Evolutionary conservation across 2,113 vertebrate genomes (phyloP).

Genomic region (Calidris pygmaea): DNA sequence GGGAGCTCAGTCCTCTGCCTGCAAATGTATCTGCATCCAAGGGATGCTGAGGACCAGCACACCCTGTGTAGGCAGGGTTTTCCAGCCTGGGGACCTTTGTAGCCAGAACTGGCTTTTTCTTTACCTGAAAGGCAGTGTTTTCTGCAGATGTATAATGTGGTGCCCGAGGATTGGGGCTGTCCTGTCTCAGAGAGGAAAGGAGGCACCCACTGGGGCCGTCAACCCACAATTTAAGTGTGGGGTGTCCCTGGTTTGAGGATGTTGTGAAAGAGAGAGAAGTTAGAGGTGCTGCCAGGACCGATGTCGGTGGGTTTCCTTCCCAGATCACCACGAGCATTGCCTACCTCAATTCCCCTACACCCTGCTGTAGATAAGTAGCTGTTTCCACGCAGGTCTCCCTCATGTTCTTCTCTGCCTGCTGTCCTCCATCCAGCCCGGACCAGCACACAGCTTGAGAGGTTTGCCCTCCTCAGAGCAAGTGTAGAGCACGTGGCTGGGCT

Average conservation of each 20-base stretch:
- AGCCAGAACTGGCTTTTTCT: background rate
- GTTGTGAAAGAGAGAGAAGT: background rate
- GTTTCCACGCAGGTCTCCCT: background rate
- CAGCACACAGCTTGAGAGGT: accelerated
- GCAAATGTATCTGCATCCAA: background rate
- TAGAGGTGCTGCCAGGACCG: background rate
- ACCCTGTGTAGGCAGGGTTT: background rate
- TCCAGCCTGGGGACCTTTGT: background rate
- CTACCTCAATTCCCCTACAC: background rate
- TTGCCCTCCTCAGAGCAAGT: background rate
- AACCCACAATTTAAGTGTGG: background rate
- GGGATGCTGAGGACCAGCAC: background rate
- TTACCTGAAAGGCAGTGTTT: background rate
- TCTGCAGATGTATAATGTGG: background rate
- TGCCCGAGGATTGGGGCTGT: background rate
- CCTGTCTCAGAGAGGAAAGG: background rate
- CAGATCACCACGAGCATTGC: accelerated
- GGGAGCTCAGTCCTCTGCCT: background rate
- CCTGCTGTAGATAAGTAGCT: background rate
- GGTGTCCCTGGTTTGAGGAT: background rate
- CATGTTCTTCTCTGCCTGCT: background rate
- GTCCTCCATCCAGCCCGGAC: background rate
- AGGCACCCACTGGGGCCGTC: background rate
- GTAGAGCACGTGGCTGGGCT: background rate
- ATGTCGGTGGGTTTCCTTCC: background rate